Percentiles rank a stretch among this genome's conserved stretches.
These are phyloP conservation scores for Mesoligia furuncula DNA, from an alignment of 2,888 invertebrate species.

Conservation along the genomic window DNA sequence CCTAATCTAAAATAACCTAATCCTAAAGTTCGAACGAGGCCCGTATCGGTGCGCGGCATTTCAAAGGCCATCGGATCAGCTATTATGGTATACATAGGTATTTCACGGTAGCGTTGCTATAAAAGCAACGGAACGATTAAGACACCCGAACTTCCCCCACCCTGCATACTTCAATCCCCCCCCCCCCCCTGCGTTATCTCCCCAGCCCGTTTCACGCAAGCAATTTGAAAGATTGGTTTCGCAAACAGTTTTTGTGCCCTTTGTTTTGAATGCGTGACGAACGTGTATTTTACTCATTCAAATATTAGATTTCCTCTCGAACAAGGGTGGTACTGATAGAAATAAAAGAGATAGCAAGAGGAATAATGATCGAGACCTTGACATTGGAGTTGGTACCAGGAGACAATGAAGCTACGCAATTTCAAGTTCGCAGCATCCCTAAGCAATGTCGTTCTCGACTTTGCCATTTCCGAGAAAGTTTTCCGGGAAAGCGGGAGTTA, in stretches of 20 bases:
- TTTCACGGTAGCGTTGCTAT: constrained; percentile 54
- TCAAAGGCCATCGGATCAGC: constrained; percentile 16
- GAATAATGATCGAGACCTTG: constrained; percentile 1
- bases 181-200: constrained; percentile 37
- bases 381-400: background rate
- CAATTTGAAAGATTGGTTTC: constrained; percentile 64
- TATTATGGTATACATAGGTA: constrained; percentile 27
- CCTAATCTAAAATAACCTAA: too few species aligned
- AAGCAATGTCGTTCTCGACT: background rate
- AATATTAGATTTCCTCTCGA: constrained; percentile 24
- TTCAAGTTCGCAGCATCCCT: constrained; percentile 3
- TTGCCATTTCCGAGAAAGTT: background rate
- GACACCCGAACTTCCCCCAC: constrained; percentile 33
- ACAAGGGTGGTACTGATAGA: background rate
- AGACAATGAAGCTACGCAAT: constrained; percentile 1
- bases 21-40: background rate
- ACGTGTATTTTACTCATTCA: constrained; percentile 14
- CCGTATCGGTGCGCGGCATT: background rate
- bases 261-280: constrained; percentile 33
- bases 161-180: background rate
- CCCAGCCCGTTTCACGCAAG: constrained; percentile 44
- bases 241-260: constrained; percentile 50
- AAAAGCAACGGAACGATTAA: constrained; percentile 60
- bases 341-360: background rate
- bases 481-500: too few species aligned